Percentiles rank a stretch among this genome's conserved stretches.
Conservation (phyloP, 2,797 vertebrate genomes). For the Morus bassanus region DNA sequence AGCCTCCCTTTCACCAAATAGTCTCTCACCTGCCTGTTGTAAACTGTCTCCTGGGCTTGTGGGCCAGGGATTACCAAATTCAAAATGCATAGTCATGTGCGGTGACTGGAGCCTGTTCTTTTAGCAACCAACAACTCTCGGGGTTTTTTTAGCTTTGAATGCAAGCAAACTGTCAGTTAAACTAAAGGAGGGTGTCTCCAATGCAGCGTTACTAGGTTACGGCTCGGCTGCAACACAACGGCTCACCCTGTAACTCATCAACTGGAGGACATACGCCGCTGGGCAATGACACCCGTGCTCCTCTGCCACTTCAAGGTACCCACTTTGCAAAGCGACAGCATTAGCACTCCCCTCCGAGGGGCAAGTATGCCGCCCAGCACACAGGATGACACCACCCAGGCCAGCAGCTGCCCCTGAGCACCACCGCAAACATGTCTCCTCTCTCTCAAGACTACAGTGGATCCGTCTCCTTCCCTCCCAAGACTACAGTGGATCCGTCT, state of each 20-base stretch:
- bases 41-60: neutral
- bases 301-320: neutral
- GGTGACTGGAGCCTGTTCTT: neutral
- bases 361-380: neutral
- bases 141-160: neutral
- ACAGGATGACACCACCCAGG: neutral
- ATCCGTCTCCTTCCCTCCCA: neutral
- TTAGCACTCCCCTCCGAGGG: neutral
- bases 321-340: neutral
- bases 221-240: neutral
- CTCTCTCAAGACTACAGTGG: neutral
- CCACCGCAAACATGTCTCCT: neutral
- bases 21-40: neutral
- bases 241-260: neutral
- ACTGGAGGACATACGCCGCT: neutral
- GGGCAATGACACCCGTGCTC: neutral
- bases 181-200: neutral
- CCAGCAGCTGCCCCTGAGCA: neutral
- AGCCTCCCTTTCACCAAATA: neutral
- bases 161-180: neutral
- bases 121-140: neutral
- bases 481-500: fast-evolving
- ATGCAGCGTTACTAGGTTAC: neutral
- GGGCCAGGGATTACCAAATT: neutral
- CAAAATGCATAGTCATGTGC: neutral